Base-by-base conservation (phyloP, 2,888 invertebrate genomes). In the Drosophila fungiperda region DNA sequence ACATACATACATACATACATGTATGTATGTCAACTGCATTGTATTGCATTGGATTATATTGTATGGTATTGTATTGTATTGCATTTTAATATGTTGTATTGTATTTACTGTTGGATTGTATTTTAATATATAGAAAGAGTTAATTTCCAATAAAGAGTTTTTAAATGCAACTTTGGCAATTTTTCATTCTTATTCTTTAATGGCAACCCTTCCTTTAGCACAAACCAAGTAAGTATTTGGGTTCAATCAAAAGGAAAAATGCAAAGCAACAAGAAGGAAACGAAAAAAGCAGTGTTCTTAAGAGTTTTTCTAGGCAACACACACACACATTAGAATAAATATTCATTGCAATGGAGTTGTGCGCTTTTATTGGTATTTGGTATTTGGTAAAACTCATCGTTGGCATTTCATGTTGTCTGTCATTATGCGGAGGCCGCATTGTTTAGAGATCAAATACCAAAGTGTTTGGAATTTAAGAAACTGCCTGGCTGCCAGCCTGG, bases 61-160 rank as follows among this genome's bases (percentile, higher is more conserved):
- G 64, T 70, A 85, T 69, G 68, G 73, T 68, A 81, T 75, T 66
- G 72, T 70, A 80, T 80, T 89, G 87, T 80, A 90, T 87, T 90
- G 83, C 81, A 82, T 82, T 90, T 83, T 82, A 90, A 86, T 90
- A 84, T 87, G 83, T 83, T 87, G 80, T 86, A 79, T 86, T 88
- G 89, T 90, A 89, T 91, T 90, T 82, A 87, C 83, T 90, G 90
- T 91, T 90, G 90, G 84, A 84, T 86, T 88, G 87, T 88, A 85
- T 88, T 88, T 85, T 81, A 89, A 83, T 83, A 54, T 55, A 85
- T 87, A 89, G 84, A 84, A 81, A 66, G 74, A 79, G 85, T 85
- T 85, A 66, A 85, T 85, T 85, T 85, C 81, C 70, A 85, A 90
- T 83, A 90, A 88, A 85, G 76, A 87, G 83, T 87, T 89, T 89